phyloP scores from a whole-genome alignment of 2,888 invertebrate species.

The Drosophila nigritarsus region DNA sequence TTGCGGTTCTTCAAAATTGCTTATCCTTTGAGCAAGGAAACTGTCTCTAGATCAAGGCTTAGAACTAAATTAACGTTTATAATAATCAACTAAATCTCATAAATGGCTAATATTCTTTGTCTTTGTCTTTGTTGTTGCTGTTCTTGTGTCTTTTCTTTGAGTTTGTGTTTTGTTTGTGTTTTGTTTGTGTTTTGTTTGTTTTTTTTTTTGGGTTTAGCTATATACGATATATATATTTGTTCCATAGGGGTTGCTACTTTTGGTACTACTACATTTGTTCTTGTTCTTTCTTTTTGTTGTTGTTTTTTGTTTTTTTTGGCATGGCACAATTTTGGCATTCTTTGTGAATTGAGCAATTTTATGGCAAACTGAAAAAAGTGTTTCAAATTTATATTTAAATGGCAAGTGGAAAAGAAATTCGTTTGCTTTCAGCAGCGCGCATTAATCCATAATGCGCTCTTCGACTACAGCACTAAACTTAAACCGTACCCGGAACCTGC shows the following conservation, averaged over 20 bases:
- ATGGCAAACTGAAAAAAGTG: slow-evolving; percentile 51
- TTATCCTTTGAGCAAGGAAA: slow-evolving; percentile 1
- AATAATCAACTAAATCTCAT: slow-evolving; percentile 64
- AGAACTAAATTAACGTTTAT: slow-evolving; percentile 72
- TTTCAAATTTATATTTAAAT: slow-evolving; percentile 12
- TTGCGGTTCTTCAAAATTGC: neutral
- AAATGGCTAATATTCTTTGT: slow-evolving; percentile 61
- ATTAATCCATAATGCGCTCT: slow-evolving; percentile 59
- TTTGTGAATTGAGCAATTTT: slow-evolving; percentile 33
- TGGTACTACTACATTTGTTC: slow-evolving; percentile 30
- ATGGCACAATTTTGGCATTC: slow-evolving; percentile 80
- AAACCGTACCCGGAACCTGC: slow-evolving; percentile 6
- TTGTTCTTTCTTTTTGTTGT: neutral
- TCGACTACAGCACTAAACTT: slow-evolving; percentile 33
- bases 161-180: slow-evolving; percentile 14
- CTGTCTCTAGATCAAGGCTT: slow-evolving; percentile 24
- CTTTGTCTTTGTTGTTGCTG: slow-evolving; percentile 48
- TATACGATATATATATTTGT: slow-evolving; percentile 12
- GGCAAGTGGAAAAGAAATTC: slow-evolving; percentile 44
- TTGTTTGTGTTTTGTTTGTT: slow-evolving; percentile 6
- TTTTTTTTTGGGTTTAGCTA: slow-evolving; percentile 46
- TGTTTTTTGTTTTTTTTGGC: slow-evolving; percentile 62
- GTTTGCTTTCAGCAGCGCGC: slow-evolving; percentile 57
- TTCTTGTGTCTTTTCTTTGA: slow-evolving; percentile 50
- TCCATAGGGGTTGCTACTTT: slow-evolving; percentile 35